Evolutionary conservation across 2,113 vertebrate species (phyloP).

Genomic region (Maccullochella peelii): DNA sequence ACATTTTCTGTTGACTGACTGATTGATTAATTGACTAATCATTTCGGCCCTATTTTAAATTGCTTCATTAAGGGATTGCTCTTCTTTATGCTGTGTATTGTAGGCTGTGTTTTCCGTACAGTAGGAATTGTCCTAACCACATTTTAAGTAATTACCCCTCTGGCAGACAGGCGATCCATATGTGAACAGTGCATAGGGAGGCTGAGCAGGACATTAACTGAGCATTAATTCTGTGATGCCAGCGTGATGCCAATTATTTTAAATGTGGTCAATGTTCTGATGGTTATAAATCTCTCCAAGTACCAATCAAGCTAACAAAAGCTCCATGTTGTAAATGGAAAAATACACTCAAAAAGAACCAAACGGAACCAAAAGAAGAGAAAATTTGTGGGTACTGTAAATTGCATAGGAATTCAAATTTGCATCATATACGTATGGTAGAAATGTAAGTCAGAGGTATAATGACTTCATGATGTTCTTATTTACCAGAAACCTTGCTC

Average conservation of each 20-base stretch:
- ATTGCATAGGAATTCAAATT: neutral
- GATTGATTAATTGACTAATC: neutral
- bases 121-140: slow-evolving; percentile 40
- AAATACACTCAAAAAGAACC: neutral
- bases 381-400: neutral
- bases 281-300: slow-evolving; percentile 47
- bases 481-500: slow-evolving; percentile 7
- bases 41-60: slow-evolving; percentile 14
- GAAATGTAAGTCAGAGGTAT: neutral
- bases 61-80: slow-evolving; percentile 24
- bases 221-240: slow-evolving; percentile 68
- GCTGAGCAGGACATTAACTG: slow-evolving; percentile 68
- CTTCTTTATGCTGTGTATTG: neutral
- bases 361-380: neutral
- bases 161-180: slow-evolving; percentile 64
- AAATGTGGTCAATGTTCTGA: slow-evolving; percentile 63
- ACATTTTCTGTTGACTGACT: neutral
- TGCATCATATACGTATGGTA: neutral
- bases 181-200: slow-evolving; percentile 64
- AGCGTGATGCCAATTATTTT: slow-evolving; percentile 69
- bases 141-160: slow-evolving; percentile 62
- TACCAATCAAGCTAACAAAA: slow-evolving; percentile 48
- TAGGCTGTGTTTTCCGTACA: slow-evolving; percentile 12
- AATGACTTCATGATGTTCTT: neutral
- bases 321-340: slow-evolving; percentile 17